phyloP scores from a whole-genome alignment of 2,113 vertebrate genomes.

The Emydocephalus ijimae region DNA sequence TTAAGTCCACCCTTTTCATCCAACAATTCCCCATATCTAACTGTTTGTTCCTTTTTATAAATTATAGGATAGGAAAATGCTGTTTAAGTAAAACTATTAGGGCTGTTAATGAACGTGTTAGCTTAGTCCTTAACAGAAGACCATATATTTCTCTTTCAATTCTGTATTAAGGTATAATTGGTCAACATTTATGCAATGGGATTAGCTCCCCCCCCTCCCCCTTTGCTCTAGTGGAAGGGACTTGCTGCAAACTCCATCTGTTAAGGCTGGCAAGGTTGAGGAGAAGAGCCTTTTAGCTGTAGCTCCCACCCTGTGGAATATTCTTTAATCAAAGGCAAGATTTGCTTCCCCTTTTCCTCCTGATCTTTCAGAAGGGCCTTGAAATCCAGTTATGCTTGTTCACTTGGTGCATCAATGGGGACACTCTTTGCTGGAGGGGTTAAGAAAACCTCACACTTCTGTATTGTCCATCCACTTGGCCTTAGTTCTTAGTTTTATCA shows the following conservation, averaged over 20 bases:
- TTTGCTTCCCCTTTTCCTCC: not conserved
- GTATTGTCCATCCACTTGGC: not conserved
- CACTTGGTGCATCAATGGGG: not conserved
- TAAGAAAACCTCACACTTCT: not conserved
- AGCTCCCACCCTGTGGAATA: not conserved
- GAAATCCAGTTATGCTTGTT: not conserved
- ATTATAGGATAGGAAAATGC: too few relatives aligned
- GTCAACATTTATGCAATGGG: not conserved
- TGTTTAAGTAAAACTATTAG: too few relatives aligned
- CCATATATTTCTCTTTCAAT: not conserved
- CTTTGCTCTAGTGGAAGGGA: not conserved
- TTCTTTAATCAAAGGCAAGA: not conserved
- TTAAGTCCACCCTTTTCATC: too few relatives aligned
- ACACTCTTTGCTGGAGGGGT: not conserved
- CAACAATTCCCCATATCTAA: too few relatives aligned
- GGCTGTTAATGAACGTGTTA: too few relatives aligned
- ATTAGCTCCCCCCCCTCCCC: rapidly evolving
- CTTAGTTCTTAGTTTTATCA: not conserved
- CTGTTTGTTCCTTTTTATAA: too few relatives aligned
- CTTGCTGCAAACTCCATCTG: not conserved
- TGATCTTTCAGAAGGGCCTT: not conserved
- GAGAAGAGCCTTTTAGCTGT: not conserved
- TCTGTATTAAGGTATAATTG: not conserved
- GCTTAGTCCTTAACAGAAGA: not conserved
- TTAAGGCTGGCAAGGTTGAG: not conserved